phyloP scores from a whole-genome alignment of 2,888 invertebrate species.

The Rambutsinella grinnellia region DNA sequence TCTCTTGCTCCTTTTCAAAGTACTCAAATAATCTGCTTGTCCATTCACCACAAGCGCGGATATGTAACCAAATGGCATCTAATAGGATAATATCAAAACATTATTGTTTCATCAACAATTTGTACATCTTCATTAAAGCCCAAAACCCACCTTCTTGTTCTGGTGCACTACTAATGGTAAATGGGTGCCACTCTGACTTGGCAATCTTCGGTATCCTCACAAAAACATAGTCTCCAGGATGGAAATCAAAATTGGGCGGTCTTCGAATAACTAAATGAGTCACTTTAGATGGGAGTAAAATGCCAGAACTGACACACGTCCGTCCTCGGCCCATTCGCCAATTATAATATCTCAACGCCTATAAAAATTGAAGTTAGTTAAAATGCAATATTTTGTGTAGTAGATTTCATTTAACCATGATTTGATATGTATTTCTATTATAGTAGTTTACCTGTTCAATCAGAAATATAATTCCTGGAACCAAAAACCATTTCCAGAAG shows the following conservation, averaged over 20 bases:
- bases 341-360: constrained; percentile 61
- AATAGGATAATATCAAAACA: constrained; percentile 31
- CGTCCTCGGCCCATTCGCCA: constrained; percentile 81
- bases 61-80: constrained; percentile 94
- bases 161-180: constrained; percentile 95
- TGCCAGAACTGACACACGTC: constrained; percentile 89
- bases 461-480: constrained; percentile 83
- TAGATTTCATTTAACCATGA: not conserved
- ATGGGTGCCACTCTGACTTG: constrained; percentile 96
- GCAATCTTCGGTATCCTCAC: constrained; percentile 93
- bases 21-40: constrained; percentile 88
- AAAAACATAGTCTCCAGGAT: constrained; percentile 94
- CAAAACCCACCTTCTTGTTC: constrained; percentile 82
- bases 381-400: constrained; percentile 1
- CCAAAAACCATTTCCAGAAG: constrained; percentile 95
- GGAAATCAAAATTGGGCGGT: constrained; percentile 87
- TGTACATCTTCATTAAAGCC: not conserved
- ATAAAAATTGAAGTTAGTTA: constrained; percentile 6
- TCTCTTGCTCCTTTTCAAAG: constrained; percentile 82
- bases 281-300: constrained; percentile 88
- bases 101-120: not conserved
- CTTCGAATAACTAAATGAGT: constrained; percentile 91
- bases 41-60: constrained; percentile 95
- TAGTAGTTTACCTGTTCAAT: constrained; percentile 80
- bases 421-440: too few species aligned